Evolutionary conservation across 2,888 invertebrate genomes (phyloP).

Genomic region (Eulithis prunata): DNA sequence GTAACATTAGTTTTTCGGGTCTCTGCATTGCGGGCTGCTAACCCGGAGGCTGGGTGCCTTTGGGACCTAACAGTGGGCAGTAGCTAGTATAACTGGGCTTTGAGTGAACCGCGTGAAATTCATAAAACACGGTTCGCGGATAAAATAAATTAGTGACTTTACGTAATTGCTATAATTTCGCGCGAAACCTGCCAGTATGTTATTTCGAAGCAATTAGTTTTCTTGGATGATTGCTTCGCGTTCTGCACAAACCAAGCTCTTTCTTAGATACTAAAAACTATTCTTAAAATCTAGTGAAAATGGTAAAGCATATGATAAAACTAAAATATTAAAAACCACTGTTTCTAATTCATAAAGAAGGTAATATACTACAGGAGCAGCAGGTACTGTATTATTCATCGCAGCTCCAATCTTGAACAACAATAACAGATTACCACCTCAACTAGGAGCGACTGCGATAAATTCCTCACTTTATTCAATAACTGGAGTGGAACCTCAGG

Average conservation of each 20-base stretch:
- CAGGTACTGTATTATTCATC: constrained; percentile 13
- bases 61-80: constrained; percentile 12
- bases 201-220: no score
- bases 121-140: neutral
- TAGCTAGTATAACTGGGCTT: neutral
- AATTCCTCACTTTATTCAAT: constrained; percentile 34
- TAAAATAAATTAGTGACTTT: neutral
- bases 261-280: no score
- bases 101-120: constrained; percentile 4
- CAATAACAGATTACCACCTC: constrained; percentile 24
- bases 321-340: no score
- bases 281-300: no score
- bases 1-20: constrained; percentile 21
- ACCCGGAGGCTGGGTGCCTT: neutral
- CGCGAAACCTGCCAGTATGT: no score
- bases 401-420: constrained; percentile 13
- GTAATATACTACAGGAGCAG: constrained; percentile 3
- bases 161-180: neutral
- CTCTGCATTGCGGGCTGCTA: constrained; percentile 24
- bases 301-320: no score
- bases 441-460: constrained; percentile 25
- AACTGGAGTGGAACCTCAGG: constrained; percentile 27
- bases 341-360: no score
- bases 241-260: no score
- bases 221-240: no score